Conservation (phyloP, 2,797 vertebrate species). For the Gallinago nigripennis region DNA sequence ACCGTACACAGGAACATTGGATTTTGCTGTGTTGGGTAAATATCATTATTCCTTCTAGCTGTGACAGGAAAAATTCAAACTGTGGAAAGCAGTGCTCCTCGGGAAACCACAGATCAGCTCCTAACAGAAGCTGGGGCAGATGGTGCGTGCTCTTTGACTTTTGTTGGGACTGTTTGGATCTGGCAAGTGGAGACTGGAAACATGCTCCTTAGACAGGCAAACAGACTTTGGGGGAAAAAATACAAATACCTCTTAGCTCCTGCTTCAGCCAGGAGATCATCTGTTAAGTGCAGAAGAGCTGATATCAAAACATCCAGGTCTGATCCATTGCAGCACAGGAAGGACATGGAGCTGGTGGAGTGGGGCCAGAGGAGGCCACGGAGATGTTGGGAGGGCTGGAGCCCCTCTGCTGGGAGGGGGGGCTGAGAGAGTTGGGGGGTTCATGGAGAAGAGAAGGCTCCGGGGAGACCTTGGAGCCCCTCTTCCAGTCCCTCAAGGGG, state of each 20-base stretch:
- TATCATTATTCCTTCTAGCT: neutral
- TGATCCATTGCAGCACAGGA: too few relatives aligned
- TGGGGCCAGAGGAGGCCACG: too few relatives aligned
- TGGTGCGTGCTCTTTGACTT: neutral
- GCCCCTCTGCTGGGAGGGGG: too few relatives aligned
- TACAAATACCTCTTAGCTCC: neutral
- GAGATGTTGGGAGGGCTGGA: too few relatives aligned
- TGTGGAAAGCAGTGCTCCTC: neutral
- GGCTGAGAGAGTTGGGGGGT: too few relatives aligned
- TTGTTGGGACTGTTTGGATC: neutral
- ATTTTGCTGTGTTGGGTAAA: constrained; percentile 22
- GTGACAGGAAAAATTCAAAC: constrained; percentile 19
- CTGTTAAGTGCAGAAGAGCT: accelerated
- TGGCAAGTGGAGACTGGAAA: neutral
- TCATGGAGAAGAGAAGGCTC: too few relatives aligned
- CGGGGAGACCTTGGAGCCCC: too few relatives aligned
- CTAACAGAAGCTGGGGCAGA: constrained; percentile 15
- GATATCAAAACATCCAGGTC: neutral
- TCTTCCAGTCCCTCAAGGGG: too few relatives aligned
- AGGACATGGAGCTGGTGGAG: too few relatives aligned
- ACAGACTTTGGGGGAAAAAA: neutral
- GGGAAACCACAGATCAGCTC: neutral
- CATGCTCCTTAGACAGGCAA: neutral
- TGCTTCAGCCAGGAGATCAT: neutral
- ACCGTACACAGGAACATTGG: neutral